Conservation (phyloP, 2,797 vertebrate genomes). For the Clarias fuscus region DNA sequence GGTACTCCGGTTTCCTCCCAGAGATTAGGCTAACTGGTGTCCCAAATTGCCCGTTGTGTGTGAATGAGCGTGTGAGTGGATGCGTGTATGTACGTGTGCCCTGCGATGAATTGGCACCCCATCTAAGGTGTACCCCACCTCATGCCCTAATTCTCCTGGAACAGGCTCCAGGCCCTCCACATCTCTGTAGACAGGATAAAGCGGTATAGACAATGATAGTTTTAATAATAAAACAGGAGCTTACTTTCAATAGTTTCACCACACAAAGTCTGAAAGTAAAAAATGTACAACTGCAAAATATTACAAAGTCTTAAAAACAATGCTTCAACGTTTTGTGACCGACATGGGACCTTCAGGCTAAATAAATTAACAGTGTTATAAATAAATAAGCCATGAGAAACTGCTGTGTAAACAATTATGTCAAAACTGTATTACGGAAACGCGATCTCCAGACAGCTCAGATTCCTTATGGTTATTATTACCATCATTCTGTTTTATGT, state of each 20-base stretch:
- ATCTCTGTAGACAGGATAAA: too few species aligned
- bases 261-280: not conserved
- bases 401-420: not conserved
- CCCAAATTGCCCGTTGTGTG: too few species aligned
- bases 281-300: not conserved
- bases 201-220: not conserved
- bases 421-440: not conserved
- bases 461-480: conserved; percentile 2
- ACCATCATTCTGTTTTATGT: not conserved
- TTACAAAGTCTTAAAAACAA: not conserved
- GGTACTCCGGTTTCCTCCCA: too few species aligned
- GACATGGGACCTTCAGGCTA: too few species aligned
- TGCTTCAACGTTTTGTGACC: not conserved
- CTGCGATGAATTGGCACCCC: too few species aligned
- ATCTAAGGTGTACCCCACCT: too few species aligned
- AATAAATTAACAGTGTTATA: not conserved
- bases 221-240: not conserved
- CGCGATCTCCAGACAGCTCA: not conserved
- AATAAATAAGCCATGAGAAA: not conserved
- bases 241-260: not conserved
- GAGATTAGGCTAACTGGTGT: too few species aligned
- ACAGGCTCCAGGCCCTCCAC: too few species aligned
- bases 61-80: too few species aligned
- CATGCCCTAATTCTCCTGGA: too few species aligned
- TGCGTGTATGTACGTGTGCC: too few species aligned